phyloP scores from a whole-genome alignment of 1,140 invertebrate species.

The Meteorus sp. region DNA sequence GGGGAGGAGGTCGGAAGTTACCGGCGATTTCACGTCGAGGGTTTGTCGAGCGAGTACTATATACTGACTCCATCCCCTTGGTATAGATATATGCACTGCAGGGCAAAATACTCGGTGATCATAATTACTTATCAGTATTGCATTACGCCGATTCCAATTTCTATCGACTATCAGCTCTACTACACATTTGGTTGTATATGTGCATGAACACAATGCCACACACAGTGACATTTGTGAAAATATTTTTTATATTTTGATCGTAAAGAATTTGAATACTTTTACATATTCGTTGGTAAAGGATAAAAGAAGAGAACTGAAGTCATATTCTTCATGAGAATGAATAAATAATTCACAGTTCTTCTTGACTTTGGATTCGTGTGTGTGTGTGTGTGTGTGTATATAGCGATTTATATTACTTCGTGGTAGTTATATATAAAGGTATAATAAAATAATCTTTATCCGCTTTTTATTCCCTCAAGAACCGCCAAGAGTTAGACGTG shows the following conservation, averaged over 20 bases:
- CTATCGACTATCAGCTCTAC: constrained; percentile 13
- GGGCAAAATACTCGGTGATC: constrained; percentile 7
- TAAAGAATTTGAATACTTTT: too few relatives aligned
- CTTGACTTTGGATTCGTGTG: too few relatives aligned
- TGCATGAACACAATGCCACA: neutral
- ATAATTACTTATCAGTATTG: constrained; percentile 24
- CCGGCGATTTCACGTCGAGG: neutral
- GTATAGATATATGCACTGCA: neutral
- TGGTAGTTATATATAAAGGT: neutral
- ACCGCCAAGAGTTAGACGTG: neutral
- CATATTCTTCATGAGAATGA: too few relatives aligned
- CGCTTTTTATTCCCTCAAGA: constrained; percentile 1
- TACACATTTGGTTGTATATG: neutral
- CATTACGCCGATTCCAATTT: constrained; percentile 24
- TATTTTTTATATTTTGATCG: too few relatives aligned
- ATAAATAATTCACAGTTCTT: too few relatives aligned
- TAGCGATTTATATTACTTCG: neutral
- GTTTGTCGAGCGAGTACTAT: neutral
- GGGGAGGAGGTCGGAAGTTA: neutral
- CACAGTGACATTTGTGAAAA: too few relatives aligned
- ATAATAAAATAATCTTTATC: neutral
- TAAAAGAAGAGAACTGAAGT: too few relatives aligned
- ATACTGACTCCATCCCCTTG: constrained; percentile 1
- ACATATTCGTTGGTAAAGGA: too few relatives aligned
- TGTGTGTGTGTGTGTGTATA: neutral